Evolutionary conservation across 2,888 invertebrate genomes (phyloP).

Genomic region (Eupithecia pulchellata): DNA sequence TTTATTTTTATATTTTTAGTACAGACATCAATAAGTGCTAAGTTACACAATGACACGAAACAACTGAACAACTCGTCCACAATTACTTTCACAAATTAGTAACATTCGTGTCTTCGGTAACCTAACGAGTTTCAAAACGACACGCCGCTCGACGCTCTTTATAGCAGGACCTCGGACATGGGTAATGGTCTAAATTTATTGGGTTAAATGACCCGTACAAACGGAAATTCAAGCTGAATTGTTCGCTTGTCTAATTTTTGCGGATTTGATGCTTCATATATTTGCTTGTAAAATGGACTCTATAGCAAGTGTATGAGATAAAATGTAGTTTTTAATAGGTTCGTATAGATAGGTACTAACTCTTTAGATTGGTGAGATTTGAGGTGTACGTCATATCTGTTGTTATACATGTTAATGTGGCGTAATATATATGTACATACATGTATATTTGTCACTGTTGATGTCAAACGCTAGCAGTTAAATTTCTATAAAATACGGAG

Average conservation of each 20-base stretch:
- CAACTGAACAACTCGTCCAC: slow-evolving; percentile 55
- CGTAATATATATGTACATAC: no score
- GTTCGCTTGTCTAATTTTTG: slow-evolving; percentile 79
- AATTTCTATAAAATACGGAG: neutral
- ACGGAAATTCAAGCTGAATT: slow-evolving; percentile 75
- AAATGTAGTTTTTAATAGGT: neutral
- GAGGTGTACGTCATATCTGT: no score
- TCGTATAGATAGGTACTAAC: no score
- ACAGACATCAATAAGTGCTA: no score
- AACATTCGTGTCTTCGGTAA: slow-evolving; percentile 71
- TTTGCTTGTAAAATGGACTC: slow-evolving; percentile 49
- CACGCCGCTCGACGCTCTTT: slow-evolving; percentile 70
- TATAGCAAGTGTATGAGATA: neutral
- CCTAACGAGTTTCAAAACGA: slow-evolving; percentile 74
- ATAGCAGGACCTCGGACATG: slow-evolving; percentile 74
- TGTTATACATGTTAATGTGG: no score
- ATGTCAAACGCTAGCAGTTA: neutral
- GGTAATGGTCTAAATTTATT: slow-evolving; percentile 83
- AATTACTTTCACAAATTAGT: slow-evolving; percentile 72
- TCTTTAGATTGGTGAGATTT: no score
- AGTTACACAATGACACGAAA: neutral
- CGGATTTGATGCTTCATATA: slow-evolving; percentile 72
- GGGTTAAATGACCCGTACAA: slow-evolving; percentile 77
- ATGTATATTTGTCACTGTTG: neutral
- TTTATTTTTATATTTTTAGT: no score